Percentiles rank a stretch among this genome's conserved stretches.
Evolutionary conservation across 2,797 vertebrate species (phyloP).

Genomic region (Smutsia temminckii): DNA sequence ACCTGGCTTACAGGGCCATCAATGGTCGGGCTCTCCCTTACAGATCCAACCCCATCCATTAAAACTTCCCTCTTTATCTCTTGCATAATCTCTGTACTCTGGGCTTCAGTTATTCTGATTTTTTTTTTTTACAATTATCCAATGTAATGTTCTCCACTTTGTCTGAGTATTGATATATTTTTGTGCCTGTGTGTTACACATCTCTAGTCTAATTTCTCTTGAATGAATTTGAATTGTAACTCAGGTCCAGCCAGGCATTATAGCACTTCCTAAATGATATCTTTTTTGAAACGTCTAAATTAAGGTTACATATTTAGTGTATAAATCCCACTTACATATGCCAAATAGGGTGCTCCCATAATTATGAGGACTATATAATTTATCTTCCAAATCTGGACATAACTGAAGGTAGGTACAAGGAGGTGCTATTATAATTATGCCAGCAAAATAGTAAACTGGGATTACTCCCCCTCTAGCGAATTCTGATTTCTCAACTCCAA

Average conservation of each 20-base stretch:
- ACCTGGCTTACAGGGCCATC: not conserved
- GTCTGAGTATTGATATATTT: not conserved
- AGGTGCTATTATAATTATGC: not conserved
- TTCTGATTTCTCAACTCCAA: not conserved
- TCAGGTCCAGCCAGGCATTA: not conserved
- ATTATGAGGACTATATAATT: not conserved
- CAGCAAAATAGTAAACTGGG: not conserved
- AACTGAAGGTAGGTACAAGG: not conserved
- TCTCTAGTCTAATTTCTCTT: not conserved
- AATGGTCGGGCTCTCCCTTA: not conserved
- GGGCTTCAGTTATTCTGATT: not conserved
- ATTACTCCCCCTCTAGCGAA: not conserved
- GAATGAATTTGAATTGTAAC: not conserved
- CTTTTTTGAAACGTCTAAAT: not conserved
- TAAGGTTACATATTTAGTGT: not conserved
- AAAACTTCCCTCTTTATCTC: not conserved
- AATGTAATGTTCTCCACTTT: not conserved
- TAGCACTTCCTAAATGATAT: not conserved
- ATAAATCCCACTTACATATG: too few relatives aligned
- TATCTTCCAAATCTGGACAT: not conserved
- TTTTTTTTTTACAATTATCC: not conserved
- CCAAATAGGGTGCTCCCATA: not conserved
- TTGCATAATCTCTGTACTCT: not conserved
- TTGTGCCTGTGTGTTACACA: too few relatives aligned
- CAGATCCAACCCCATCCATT: not conserved